These are phyloP conservation scores for Hirtodrosophila confusa DNA, from an alignment of 2,888 invertebrate genomes.

Conservation along the genomic window DNA sequence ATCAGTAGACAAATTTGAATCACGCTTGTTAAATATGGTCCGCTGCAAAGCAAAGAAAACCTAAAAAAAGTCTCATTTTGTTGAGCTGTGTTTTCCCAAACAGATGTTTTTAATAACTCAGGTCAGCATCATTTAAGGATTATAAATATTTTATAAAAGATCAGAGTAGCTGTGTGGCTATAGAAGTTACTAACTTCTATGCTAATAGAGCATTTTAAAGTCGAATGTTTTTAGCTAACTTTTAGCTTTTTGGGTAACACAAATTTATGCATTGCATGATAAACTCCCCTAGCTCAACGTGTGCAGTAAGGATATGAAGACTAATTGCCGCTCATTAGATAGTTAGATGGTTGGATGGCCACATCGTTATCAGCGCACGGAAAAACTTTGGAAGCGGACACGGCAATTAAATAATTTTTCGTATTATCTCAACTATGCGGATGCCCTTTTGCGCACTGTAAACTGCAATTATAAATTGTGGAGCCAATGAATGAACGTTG, in stretches of 20 bases:
- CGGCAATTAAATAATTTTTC: constrained; percentile 45
- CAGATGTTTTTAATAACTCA: no score
- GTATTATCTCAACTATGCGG: constrained; percentile 3
- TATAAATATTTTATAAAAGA: no score
- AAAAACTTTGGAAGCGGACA: constrained; percentile 44
- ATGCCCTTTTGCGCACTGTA: constrained; percentile 5
- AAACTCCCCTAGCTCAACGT: constrained; percentile 27
- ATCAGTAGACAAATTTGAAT: no score
- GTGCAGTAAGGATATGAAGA: constrained; percentile 38
- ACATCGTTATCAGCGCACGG: constrained; percentile 40
- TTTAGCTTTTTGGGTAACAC: constrained; percentile 20
- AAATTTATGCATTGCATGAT: constrained; percentile 42
- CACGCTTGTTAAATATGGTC: no score
- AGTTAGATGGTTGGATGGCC: constrained; percentile 26
- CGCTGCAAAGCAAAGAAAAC: no score
- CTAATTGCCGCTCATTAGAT: constrained; percentile 63
- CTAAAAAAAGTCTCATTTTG: no score
- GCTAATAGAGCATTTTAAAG: constrained; percentile 1
- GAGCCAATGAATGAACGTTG: constrained; percentile 2
- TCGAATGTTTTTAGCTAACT: background rate
- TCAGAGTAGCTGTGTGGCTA: no score
- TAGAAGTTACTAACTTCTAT: background rate
- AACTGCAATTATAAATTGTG: constrained; percentile 31
- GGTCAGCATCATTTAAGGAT: no score
- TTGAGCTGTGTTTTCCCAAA: no score